Evolutionary conservation across 2,797 vertebrate species (phyloP), one percentile per base, ranked within the genome.

Genomic region (Synanceia verrucosa): DNA sequence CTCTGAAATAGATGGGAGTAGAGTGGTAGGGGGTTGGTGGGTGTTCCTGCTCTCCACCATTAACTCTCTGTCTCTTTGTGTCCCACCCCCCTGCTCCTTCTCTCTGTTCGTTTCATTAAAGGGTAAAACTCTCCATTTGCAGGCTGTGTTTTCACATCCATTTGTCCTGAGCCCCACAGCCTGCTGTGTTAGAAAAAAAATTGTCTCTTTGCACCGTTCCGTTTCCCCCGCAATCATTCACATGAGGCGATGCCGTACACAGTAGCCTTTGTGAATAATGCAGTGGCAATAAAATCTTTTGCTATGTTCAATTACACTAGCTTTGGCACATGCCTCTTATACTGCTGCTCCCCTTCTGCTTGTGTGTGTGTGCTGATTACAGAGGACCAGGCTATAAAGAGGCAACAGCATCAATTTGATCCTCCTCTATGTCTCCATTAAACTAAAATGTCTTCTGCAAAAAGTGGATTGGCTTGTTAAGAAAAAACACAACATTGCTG

Each of bases 211-310:
- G 70, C 66, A 64, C 65, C 79, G 36, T 64, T 75, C 47, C 51
- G 31, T 65, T 53, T 78, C 55, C 67, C 70, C 78, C 9, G 53
- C 75, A 79, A 74, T 73, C 48, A 28, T 71, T 76, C 57, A 65
- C 47, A 70, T 36, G 60, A 66, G 52, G 69, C 9, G 12, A 62
- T 79, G 61, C 70, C 66, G 57, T 62, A 41, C 36, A 59, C 71
- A 43, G 43, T 69, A 79, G 77, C 76, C 78, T 84, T 81, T 87
- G 74, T 87, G 79, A 89, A 88, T 87, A 87, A 86, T 88, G 74
- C 79, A 83, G 81, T 34, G 78, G 71, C 70, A 78, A 77, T 89
- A 85, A 90, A 90, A 79, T 58, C 66, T 3, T 47, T 79, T 70
- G 65, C 72, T 75, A 39, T 71, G 81, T 86, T 90, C 79, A 85